Conservation (phyloP, 2,888 invertebrate species). For the Hoplodrina blanda region DNA sequence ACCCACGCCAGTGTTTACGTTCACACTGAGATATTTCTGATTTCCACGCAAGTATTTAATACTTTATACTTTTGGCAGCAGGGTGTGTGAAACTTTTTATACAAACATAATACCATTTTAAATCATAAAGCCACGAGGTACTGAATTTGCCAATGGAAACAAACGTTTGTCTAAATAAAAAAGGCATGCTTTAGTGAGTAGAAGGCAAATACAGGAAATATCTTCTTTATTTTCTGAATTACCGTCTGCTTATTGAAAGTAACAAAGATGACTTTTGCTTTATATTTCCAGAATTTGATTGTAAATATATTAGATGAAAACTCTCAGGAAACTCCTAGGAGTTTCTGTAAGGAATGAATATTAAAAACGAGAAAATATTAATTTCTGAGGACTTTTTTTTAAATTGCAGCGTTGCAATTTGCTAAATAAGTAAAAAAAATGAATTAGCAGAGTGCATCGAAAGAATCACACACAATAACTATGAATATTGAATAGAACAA, state of each 20-base stretch:
- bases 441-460: too few relatives aligned
- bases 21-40: slow-evolving; percentile 18
- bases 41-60: slow-evolving; percentile 24
- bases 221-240: too few relatives aligned
- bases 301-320: background rate
- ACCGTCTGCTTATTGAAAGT: background rate
- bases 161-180: background rate
- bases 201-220: too few relatives aligned
- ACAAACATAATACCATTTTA: slow-evolving; percentile 25
- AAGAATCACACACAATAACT: too few relatives aligned
- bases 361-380: too few relatives aligned
- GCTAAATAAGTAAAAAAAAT: too few relatives aligned
- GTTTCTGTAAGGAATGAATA: too few relatives aligned
- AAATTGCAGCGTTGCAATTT: too few relatives aligned
- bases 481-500: background rate
- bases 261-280: too few relatives aligned
- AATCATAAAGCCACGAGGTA: background rate
- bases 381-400: too few relatives aligned
- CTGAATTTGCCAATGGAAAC: background rate
- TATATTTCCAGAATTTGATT: background rate
- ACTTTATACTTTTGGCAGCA: slow-evolving; percentile 22
- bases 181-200: too few relatives aligned
- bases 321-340: background rate
- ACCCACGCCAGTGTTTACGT: slow-evolving; percentile 19
- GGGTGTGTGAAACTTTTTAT: slow-evolving; percentile 27